These are phyloP conservation scores for Mechanitis messenoides DNA, from an alignment of 2,888 invertebrate species.

Conservation along the genomic window DNA sequence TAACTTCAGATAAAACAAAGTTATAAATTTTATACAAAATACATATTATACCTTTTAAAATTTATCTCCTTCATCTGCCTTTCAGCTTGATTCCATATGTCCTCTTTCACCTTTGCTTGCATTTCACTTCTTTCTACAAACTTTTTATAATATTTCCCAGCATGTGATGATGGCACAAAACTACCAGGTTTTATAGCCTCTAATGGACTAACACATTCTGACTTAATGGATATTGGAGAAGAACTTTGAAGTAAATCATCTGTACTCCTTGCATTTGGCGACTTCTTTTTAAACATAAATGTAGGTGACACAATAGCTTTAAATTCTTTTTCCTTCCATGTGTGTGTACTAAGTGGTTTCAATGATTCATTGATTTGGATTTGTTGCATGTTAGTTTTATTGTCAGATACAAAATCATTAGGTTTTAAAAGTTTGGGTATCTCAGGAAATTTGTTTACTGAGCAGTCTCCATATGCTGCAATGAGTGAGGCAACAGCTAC, in stretches of 20 bases:
- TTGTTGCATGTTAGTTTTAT: not conserved
- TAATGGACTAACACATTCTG: not conserved
- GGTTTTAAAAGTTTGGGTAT: conserved; percentile 36
- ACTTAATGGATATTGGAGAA: not conserved
- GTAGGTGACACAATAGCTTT: conserved; percentile 8
- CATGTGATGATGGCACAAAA: conserved; percentile 42
- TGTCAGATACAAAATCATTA: conserved; percentile 32
- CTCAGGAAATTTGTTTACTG: conserved; percentile 12
- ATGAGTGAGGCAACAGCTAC: conserved; percentile 47
- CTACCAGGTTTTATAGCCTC: conserved; percentile 6
- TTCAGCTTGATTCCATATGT: conserved; percentile 46
- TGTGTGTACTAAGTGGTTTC: no score
- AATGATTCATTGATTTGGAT: conserved; percentile 8
- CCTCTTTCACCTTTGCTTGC: conserved; percentile 34
- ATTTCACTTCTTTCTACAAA: conserved; percentile 39
- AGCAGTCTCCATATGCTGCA: conserved; percentile 25
- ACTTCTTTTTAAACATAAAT: conserved; percentile 25
- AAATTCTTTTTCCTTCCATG: no score
- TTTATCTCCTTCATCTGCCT: conserved; percentile 46
- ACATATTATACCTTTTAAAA: conserved; percentile 36
- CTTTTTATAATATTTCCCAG: conserved; percentile 44
- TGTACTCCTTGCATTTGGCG: conserved; percentile 19
- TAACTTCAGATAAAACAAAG: no score
- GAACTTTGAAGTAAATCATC: conserved; percentile 30
- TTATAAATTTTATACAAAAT: no score